Conservation (phyloP, 2,888 invertebrate species). For the Meganola albula region DNA sequence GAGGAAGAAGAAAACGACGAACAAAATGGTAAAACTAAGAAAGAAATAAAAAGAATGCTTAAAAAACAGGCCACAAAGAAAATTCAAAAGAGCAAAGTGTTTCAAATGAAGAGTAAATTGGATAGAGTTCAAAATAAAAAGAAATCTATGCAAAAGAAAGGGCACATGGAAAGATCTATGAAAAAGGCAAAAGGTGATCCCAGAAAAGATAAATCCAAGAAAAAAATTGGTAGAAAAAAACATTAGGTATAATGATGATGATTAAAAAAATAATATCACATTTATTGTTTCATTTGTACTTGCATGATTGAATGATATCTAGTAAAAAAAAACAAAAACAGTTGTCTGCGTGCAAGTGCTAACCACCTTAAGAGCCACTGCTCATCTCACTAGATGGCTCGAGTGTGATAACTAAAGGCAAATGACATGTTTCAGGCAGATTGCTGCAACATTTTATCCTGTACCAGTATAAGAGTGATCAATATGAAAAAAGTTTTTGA, state of each 20-base stretch:
- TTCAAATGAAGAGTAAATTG: constrained; percentile 84
- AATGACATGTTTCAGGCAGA: no score
- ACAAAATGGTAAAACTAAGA: constrained; percentile 71
- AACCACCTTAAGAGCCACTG: no score
- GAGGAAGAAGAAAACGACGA: constrained; percentile 46
- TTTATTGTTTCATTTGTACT: no score
- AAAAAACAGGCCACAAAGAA: constrained; percentile 85
- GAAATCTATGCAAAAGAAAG: constrained; percentile 72
- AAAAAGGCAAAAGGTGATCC: constrained; percentile 32
- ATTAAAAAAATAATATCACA: no score
- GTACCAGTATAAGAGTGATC: no score
- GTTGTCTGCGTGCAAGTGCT: no score
- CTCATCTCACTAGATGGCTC: no score
- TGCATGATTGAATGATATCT: no score
- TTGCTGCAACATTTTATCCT: no score
- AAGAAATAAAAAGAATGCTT: constrained; percentile 82
- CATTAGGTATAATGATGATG: constrained; percentile 43
- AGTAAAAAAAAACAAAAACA: no score
- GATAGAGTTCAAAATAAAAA: constrained; percentile 84
- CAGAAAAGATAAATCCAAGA: constrained; percentile 62
- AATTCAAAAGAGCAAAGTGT: constrained; percentile 86
- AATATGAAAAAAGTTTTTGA: no score
- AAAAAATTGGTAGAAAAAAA: constrained; percentile 55
- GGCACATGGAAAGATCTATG: constrained; percentile 42
- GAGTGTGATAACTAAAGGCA: no score